Evolutionary conservation across 2,888 invertebrate genomes (phyloP).

Genomic region (Drosophila infuscata): DNA sequence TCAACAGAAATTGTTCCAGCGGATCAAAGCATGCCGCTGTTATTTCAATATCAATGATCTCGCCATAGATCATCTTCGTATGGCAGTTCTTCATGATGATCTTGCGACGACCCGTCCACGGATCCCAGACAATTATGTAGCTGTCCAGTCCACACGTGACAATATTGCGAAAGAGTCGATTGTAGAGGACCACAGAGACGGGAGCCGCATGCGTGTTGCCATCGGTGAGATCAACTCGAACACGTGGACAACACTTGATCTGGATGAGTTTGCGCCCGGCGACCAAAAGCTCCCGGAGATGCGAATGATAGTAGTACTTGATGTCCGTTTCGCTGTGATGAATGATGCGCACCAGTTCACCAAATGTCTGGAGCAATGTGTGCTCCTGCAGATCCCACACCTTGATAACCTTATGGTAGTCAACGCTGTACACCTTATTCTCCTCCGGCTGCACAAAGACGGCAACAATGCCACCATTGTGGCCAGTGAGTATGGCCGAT

Average conservation of each 20-base stretch:
- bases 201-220: constrained; percentile 90
- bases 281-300: constrained; percentile 88
- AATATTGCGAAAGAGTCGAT: constrained; percentile 90
- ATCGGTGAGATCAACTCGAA: constrained; percentile 89
- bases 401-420: constrained; percentile 90
- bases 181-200: constrained; percentile 91
- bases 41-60: constrained; percentile 85
- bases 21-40: constrained; percentile 87
- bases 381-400: constrained; percentile 91
- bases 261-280: constrained; percentile 89
- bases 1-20: constrained; percentile 89
- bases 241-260: constrained; percentile 88
- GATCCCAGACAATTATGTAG: constrained; percentile 93
- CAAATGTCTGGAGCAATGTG: constrained; percentile 89
- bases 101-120: constrained; percentile 89
- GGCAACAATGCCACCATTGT: constrained; percentile 89
- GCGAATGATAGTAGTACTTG: constrained; percentile 88
- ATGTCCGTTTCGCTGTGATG: constrained; percentile 88
- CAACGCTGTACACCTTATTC: constrained; percentile 89
- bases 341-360: constrained; percentile 87
- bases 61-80: constrained; percentile 88
- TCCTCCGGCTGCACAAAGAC: constrained; percentile 89
- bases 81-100: constrained; percentile 90
- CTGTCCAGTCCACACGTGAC: constrained; percentile 93
- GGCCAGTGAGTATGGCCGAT: constrained; percentile 88